These are phyloP conservation scores for Hemicentrotus pulcherrimus DNA, from an alignment of 35 echinoderm and acorn worm species.

Conservation along the genomic window DNA sequence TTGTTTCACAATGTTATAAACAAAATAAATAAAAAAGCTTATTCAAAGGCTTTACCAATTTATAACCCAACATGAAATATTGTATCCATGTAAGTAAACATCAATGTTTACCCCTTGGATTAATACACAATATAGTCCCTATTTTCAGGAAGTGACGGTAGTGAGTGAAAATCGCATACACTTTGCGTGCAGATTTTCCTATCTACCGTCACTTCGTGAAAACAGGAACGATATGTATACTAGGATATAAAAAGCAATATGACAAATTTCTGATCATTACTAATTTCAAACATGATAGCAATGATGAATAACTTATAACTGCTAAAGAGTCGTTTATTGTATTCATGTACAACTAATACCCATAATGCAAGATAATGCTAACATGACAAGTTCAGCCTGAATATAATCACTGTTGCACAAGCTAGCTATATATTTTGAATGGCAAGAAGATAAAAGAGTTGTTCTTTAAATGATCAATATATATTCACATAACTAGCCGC, in stretches of 20 bases:
- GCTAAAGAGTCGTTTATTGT: not conserved
- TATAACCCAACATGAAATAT: too few relatives aligned
- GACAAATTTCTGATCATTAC: not conserved
- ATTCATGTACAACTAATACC: not conserved
- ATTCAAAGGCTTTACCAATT: too few relatives aligned
- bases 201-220: too few relatives aligned
- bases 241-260: not conserved
- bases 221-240: too few relatives aligned
- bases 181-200: too few relatives aligned
- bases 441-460: not conserved
- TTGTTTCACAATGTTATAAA: not conserved
- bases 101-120: not conserved
- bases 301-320: not conserved
- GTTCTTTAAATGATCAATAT: too few relatives aligned
- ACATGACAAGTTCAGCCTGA: not conserved
- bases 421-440: not conserved
- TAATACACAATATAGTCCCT: not conserved
- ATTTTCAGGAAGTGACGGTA: too few relatives aligned
- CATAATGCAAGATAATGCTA: not conserved
- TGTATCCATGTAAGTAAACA: not conserved
- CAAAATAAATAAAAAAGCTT: not conserved
- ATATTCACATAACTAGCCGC: too few relatives aligned
- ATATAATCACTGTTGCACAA: not conserved
- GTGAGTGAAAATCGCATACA: too few relatives aligned
- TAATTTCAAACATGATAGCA: not conserved